phyloP scores from a whole-genome alignment of 2,797 vertebrate species.

The Hirundo rustica region DNA sequence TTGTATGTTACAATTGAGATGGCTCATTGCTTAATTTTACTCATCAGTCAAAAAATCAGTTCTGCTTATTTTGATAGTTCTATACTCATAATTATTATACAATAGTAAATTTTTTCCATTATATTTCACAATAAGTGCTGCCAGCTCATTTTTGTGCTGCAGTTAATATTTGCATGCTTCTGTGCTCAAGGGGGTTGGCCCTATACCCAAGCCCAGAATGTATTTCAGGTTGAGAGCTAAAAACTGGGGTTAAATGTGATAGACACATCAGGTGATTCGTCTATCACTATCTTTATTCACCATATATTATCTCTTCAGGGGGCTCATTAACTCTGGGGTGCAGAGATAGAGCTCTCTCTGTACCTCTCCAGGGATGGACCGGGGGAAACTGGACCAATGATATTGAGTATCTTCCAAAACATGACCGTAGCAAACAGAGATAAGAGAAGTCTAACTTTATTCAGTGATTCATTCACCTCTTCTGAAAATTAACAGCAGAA shows the following conservation, averaged over 20 bases:
- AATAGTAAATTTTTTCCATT: background rate
- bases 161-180: background rate
- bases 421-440: background rate
- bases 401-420: background rate
- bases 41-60: background rate
- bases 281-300: background rate
- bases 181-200: background rate
- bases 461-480: background rate
- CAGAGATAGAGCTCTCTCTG: background rate
- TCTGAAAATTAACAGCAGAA: background rate
- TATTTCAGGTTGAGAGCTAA: background rate
- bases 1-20: background rate
- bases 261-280: background rate
- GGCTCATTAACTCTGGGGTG: background rate
- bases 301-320: background rate
- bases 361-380: background rate
- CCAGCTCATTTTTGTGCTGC: background rate
- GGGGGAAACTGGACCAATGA: accelerated
- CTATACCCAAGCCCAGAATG: background rate
- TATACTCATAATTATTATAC: background rate
- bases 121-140: background rate
- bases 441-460: background rate
- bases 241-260: background rate
- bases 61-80: background rate
- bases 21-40: background rate